These are phyloP conservation scores for Sylvicola fuscatus DNA, from an alignment of 2,888 invertebrate species.

Conservation along the genomic window DNA sequence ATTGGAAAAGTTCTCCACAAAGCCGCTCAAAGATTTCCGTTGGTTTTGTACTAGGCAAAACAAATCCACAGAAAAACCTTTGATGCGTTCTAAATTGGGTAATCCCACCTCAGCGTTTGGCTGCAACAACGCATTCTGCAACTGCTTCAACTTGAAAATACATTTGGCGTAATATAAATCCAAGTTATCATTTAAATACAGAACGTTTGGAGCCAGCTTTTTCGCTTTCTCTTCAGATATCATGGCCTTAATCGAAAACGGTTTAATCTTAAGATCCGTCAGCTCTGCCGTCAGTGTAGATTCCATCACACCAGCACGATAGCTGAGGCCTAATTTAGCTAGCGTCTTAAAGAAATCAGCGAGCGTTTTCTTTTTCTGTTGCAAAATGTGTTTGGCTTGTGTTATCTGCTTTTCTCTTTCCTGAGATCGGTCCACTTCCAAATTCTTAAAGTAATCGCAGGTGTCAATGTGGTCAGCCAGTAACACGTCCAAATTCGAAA, in stretches of 20 bases:
- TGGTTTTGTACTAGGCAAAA: constrained; percentile 45
- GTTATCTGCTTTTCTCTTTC: constrained; percentile 52
- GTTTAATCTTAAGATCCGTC: constrained; percentile 41
- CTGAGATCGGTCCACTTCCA: constrained; percentile 26
- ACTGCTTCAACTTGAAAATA: constrained; percentile 20
- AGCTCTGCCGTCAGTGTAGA: constrained; percentile 27
- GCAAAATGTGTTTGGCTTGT: constrained; percentile 58
- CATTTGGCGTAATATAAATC: constrained; percentile 21
- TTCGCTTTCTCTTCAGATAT: constrained; percentile 19
- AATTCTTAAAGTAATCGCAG: constrained; percentile 40
- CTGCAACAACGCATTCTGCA: constrained; percentile 26
- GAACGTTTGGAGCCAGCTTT: constrained; percentile 20
- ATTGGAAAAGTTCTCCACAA: constrained; percentile 34
- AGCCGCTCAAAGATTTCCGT: constrained; percentile 36
- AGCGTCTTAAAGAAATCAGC: constrained; percentile 71
- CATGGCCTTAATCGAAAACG: constrained; percentile 34
- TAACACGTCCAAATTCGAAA: constrained; percentile 42
- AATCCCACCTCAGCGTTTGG: constrained; percentile 62
- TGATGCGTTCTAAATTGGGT: constrained; percentile 63
- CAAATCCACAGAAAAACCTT: constrained; percentile 65
- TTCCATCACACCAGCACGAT: constrained; percentile 53
- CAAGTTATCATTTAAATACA: constrained; percentile 20
- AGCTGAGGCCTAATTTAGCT: constrained; percentile 54
- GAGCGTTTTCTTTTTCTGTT: constrained; percentile 67
- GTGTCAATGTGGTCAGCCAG: constrained; percentile 44